A percentile compares a stretch with the other conserved stretches of the same genome.
These are phyloP conservation scores for Capitulum mitella DNA, from an alignment of 2,888 invertebrate genomes.

Conservation along the genomic window DNA sequence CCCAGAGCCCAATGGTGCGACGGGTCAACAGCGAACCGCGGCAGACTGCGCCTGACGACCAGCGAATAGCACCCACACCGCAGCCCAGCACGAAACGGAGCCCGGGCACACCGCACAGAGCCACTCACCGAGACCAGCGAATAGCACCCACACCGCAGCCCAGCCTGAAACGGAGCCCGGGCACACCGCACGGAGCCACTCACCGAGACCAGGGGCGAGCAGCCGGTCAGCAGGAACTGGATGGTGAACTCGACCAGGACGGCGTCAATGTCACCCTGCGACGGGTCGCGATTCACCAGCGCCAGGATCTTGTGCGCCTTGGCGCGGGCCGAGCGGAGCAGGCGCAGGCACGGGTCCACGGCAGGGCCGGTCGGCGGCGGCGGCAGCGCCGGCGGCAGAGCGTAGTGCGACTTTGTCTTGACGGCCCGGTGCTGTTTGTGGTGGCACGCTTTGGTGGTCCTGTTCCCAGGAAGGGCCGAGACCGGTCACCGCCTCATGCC, in stretches of 20 bases:
- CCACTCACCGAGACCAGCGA: no score
- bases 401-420: neutral
- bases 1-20: no score
- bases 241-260: neutral
- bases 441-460: neutral
- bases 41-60: no score
- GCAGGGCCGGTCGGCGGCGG: neutral
- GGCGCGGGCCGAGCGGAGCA: neutral
- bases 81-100: no score
- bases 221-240: constrained; percentile 15
- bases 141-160: no score
- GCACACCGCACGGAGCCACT: no score
- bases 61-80: no score
- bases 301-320: constrained; percentile 2
- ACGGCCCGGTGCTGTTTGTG: neutral
- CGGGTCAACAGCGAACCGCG: no score
- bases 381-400: neutral
- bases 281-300: neutral
- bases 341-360: neutral
- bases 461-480: no score
- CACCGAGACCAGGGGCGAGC: neutral
- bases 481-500: no score
- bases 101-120: no score
- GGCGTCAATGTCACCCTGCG: neutral
- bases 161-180: no score